phyloP scores from a whole-genome alignment of 2,888 invertebrate species.

The Calliphora vomitoria region DNA sequence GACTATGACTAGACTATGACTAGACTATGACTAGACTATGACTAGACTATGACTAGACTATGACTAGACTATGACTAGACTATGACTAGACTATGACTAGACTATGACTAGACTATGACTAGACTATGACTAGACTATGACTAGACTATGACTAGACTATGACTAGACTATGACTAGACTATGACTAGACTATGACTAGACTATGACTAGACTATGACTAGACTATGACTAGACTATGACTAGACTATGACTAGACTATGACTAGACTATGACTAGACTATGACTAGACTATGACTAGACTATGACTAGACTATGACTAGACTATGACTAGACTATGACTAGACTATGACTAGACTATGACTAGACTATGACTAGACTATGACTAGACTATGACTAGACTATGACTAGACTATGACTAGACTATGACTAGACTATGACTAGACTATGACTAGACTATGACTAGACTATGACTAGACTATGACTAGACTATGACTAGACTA shows the following conservation, averaged over 20 bases:
- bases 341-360: no score
- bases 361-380: no score
- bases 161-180: conserved; percentile 1
- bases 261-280: no score
- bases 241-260: not conserved
- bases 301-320: no score
- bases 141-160: conserved; percentile 1
- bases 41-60: conserved; percentile 1
- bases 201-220: conserved; percentile 26
- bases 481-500: no score
- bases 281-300: no score
- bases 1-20: conserved; percentile 1
- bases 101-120: conserved; percentile 1
- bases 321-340: no score
- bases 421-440: no score
- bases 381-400: no score
- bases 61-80: conserved; percentile 1
- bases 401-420: no score
- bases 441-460: no score
- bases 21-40: conserved; percentile 1
- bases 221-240: not conserved
- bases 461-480: no score
- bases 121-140: conserved; percentile 1
- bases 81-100: conserved; percentile 1
- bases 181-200: conserved; percentile 1